Percentiles rank a stretch among this genome's conserved stretches.
Conservation (phyloP, 53 echinoderm and acorn worm genomes). For the Hippasteria phrygiana region DNA sequence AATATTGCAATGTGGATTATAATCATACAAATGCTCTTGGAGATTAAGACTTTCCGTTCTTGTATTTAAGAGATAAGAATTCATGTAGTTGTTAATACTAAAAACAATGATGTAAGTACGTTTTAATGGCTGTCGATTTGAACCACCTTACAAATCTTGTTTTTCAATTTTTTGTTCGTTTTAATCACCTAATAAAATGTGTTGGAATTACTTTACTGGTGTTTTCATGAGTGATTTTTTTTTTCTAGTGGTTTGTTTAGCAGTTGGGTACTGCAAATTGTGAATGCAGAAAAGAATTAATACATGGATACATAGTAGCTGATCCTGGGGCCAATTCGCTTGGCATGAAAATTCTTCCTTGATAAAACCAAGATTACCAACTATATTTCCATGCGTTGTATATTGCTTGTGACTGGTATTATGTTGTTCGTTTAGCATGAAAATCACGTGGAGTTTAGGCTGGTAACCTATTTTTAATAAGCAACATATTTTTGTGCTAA, state of each 20-base stretch:
- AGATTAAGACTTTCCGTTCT: not conserved
- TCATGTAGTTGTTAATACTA: constrained; percentile 1
- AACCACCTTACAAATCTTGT: constrained; percentile 6
- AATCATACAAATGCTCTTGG: not conserved
- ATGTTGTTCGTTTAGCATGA: no score
- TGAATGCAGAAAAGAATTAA: no score
- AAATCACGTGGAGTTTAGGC: no score
- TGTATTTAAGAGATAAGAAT: not conserved
- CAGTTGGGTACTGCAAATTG: no score
- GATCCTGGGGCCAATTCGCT: no score
- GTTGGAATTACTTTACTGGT: constrained; percentile 31
- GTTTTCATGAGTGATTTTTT: not conserved
- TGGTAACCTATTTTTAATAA: no score
- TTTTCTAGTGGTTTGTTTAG: not conserved
- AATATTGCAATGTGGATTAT: not conserved
- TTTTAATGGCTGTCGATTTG: not conserved
- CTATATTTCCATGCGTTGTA: no score
- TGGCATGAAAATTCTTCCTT: no score
- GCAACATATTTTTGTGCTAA: no score
- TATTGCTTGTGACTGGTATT: no score
- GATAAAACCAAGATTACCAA: no score
- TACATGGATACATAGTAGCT: no score
- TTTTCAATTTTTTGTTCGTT: constrained; percentile 34
- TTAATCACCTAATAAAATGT: constrained; percentile 54
- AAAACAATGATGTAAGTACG: constrained; percentile 8